Evolutionary conservation across 2,797 vertebrate genomes (phyloP).

Genomic region (Anabas testudineus): DNA sequence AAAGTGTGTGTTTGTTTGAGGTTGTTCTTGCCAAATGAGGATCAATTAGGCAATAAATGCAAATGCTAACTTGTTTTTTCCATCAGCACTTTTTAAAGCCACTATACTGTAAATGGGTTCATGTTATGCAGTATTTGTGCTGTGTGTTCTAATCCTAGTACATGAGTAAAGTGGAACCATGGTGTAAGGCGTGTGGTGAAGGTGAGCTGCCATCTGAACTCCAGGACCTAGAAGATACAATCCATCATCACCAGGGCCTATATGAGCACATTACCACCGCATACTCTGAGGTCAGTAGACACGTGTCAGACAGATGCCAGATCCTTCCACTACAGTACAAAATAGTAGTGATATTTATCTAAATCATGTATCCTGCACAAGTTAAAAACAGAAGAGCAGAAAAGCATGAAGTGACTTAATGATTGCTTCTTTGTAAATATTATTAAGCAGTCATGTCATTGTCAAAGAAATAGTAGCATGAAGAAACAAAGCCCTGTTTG

Average conservation of each 20-base stretch:
- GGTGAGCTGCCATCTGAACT: conserved; percentile 97
- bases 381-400: no score
- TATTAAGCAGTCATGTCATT: no score
- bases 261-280: conserved; percentile 96
- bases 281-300: conserved; percentile 93
- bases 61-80: no score
- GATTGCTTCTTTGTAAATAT: not conserved
- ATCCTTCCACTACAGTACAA: no score
- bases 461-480: no score
- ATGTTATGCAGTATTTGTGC: conserved; percentile 7
- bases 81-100: no score
- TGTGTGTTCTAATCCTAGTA: conserved; percentile 83
- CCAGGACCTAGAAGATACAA: conserved; percentile 97
- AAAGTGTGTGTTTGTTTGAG: not conserved
- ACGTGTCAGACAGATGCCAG: no score
- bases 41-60: no score
- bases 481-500: no score
- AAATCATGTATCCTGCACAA: conserved; percentile 10
- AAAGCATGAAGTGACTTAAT: not conserved
- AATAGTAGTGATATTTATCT: conserved; percentile 16
- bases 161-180: conserved; percentile 97
- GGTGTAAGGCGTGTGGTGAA: conserved; percentile 98
- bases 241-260: conserved; percentile 97
- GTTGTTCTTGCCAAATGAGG: not conserved
- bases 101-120: not conserved